Conservation (phyloP, 1,140 invertebrate species). For the Drosophila teissieri region DNA sequence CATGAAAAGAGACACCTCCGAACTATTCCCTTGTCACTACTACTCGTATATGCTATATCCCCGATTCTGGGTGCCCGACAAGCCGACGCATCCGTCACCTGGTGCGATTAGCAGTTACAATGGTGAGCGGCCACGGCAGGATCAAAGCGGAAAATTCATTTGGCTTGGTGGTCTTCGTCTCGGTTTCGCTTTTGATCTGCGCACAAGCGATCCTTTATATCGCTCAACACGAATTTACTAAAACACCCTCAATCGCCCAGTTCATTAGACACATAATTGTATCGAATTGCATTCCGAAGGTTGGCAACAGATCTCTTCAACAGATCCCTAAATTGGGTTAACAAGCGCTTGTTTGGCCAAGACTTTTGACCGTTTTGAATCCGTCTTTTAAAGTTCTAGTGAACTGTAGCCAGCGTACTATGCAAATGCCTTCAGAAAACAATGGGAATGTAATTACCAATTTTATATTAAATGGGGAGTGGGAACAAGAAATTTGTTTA, state of each 20-base stretch:
- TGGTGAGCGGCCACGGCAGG: conserved; percentile 72
- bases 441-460: background rate
- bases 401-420: too few relatives aligned
- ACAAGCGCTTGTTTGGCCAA: conserved; percentile 27
- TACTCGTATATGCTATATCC: background rate
- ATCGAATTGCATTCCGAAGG: conserved; percentile 7
- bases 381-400: background rate
- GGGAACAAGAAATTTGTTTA: too few relatives aligned
- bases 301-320: conserved; percentile 15
- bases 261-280: conserved; percentile 54
- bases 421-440: background rate
- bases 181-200: conserved; percentile 68
- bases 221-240: conserved; percentile 43
- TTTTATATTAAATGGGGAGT: too few relatives aligned
- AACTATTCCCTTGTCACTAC: conserved; percentile 79
- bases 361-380: background rate
- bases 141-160: conserved; percentile 84
- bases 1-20: conserved; percentile 77
- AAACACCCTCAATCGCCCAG: conserved; percentile 43
- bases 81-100: conserved; percentile 78
- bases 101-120: conserved; percentile 73
- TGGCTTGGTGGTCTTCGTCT: conserved; percentile 81
- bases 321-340: conserved; percentile 39
- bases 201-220: conserved; percentile 57
- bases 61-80: conserved; percentile 33